Evolutionary conservation across 2,888 invertebrate genomes (phyloP).

Genomic region (Troilus luridus): DNA sequence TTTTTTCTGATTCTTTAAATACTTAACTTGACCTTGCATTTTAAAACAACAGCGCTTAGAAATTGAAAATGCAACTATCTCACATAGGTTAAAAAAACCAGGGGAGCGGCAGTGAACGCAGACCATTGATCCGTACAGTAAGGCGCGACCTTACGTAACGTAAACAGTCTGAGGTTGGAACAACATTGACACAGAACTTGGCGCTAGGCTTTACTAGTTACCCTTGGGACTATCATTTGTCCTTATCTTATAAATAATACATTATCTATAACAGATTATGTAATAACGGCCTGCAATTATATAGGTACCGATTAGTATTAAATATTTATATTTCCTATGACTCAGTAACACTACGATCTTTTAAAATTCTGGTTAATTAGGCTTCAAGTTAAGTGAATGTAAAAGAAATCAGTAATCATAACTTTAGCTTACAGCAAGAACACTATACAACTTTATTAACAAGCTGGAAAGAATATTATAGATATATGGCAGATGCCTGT

Average conservation of each 20-base stretch:
- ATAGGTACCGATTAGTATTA: background rate
- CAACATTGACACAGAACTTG: conserved; percentile 17
- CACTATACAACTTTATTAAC: too few relatives aligned
- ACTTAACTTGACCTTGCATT: too few relatives aligned
- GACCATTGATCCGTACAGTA: background rate
- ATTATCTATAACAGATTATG: background rate
- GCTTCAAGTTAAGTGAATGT: too few relatives aligned
- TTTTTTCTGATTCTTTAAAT: too few relatives aligned
- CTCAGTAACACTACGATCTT: too few relatives aligned
- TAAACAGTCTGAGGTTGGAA: background rate
- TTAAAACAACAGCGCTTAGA: too few relatives aligned
- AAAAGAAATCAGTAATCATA: too few relatives aligned
- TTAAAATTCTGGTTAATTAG: too few relatives aligned
- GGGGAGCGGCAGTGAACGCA: background rate
- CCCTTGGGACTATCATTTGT: background rate
- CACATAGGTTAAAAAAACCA: background rate
- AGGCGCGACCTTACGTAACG: background rate
- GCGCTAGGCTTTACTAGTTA: background rate
- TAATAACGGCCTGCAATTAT: background rate
- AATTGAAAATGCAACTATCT: background rate
- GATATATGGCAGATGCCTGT: too few relatives aligned
- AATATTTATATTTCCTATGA: background rate
- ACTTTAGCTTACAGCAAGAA: too few relatives aligned
- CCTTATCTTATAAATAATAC: background rate
- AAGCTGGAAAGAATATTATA: too few relatives aligned